Evolutionary conservation across 64 coral and sea anemone species (phyloP).

Genomic region (Stichodactyla mertensii): DNA sequence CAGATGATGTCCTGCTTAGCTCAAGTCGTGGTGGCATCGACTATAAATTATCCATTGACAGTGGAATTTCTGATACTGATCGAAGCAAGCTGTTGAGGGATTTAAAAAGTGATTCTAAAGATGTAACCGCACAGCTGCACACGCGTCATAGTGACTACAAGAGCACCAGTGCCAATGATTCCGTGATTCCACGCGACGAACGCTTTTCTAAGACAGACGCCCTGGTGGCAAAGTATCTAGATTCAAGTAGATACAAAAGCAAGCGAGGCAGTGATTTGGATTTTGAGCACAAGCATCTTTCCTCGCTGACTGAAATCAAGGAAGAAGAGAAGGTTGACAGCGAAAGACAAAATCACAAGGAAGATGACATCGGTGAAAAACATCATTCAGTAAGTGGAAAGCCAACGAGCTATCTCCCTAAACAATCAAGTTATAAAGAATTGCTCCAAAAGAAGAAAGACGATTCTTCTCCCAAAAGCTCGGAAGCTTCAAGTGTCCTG

Average conservation of each 20-base stretch:
- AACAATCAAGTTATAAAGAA: neutral
- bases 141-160: neutral
- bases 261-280: neutral
- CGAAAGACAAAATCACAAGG: neutral
- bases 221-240: constrained; percentile 3
- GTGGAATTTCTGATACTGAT: neutral
- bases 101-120: neutral
- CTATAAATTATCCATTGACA: neutral
- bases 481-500: neutral
- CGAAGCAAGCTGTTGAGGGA: neutral
- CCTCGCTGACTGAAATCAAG: constrained; percentile 1
- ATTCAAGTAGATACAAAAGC: constrained; percentile 5
- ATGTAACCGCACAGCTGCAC: neutral
- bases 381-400: constrained; percentile 9
- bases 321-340: neutral
- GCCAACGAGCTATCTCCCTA: constrained; percentile 5
- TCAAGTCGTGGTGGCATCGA: neutral
- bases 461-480: neutral
- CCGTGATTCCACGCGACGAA: neutral
- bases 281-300: neutral
- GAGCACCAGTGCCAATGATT: neutral
- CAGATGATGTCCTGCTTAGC: neutral
- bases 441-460: constrained; percentile 6
- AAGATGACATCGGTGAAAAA: neutral
- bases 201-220: neutral